Evolutionary conservation across 2,888 invertebrate species (phyloP), one percentile per base, ranked within the genome.

Genomic region (Sphinx pinastri): DNA sequence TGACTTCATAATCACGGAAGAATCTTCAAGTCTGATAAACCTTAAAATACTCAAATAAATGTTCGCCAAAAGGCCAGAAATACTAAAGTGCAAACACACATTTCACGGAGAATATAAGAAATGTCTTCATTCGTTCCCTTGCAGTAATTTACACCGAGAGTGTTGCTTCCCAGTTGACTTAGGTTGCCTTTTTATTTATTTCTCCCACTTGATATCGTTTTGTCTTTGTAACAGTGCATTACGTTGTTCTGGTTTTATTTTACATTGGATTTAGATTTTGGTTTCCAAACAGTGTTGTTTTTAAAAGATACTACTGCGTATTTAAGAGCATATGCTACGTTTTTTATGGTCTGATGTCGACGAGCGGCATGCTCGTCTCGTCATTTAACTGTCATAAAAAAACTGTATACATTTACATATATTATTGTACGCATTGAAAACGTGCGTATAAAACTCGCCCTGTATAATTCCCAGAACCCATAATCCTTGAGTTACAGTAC

Each of bases 101-200:
- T 63, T 47, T 49, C 49, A 13, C 63, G n/a, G 49, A 16, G 49
- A 63, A 19, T 63, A 49, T 19, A 63, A 63, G 63, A 63, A 49
- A 47, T 49, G 49, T 63, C 47, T 63, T 49, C 63, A 49, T 63
- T 63, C 13, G 12, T 47, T 63, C 49, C 63, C 63, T 47, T 63
- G 47, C 47, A n/a, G 49, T 47, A 63, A 63, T 63, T 63, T 49
- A 63, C 63, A 63, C 63, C 19, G 49, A 47, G 19, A 63, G 63
- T 63, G 63, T 49, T 63, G 49, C 63, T 47, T 63, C 63, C 63
- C 63, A 63, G 63, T 63, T 63, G 63, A 49, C 63, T 63, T 63
- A 25, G 63, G 63, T 63, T 63, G 63, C 63, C 16, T 63, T 63
- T 47, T 19, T 49, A 57, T 60, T 63, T 63, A 63, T 49, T 63